Conservation (phyloP, 2,113 vertebrate genomes). For the Choloepus hoffmanni region DNA sequence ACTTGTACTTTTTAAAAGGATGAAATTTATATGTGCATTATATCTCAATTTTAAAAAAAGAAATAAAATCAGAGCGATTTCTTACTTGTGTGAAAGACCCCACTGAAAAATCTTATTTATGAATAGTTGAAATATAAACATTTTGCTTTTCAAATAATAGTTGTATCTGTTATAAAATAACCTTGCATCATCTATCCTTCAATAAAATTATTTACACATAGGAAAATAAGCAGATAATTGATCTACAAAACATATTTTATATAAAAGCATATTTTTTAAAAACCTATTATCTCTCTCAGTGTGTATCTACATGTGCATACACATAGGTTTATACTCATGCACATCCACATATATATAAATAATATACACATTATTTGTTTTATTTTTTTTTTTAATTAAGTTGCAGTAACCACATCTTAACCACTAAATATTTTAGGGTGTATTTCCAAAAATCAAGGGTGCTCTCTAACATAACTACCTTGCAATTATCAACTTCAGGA, state of each 20-base stretch:
- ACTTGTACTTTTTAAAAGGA: background rate
- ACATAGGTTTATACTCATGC: background rate
- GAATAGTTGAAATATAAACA: background rate
- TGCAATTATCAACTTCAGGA: background rate
- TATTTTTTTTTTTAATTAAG: too few species aligned
- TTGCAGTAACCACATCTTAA: background rate
- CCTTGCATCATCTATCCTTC: background rate
- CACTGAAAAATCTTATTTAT: background rate
- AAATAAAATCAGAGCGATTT: background rate
- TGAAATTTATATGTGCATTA: background rate
- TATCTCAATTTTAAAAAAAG: background rate
- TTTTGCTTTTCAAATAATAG: constrained; percentile 25
- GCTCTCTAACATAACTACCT: background rate
- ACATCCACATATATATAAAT: background rate
- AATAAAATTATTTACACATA: background rate
- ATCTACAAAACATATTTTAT: background rate
- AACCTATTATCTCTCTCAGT: background rate
- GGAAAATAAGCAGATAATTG: background rate
- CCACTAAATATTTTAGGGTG: background rate
- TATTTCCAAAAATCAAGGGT: constrained; percentile 43
- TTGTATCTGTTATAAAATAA: constrained; percentile 3
- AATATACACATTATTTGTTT: too few species aligned
- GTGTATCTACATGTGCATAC: background rate
- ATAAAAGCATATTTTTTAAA: background rate
- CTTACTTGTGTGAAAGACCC: background rate